These are phyloP conservation scores for Otus sunia DNA, from an alignment of 2,113 vertebrate genomes.

Conservation along the genomic window DNA sequence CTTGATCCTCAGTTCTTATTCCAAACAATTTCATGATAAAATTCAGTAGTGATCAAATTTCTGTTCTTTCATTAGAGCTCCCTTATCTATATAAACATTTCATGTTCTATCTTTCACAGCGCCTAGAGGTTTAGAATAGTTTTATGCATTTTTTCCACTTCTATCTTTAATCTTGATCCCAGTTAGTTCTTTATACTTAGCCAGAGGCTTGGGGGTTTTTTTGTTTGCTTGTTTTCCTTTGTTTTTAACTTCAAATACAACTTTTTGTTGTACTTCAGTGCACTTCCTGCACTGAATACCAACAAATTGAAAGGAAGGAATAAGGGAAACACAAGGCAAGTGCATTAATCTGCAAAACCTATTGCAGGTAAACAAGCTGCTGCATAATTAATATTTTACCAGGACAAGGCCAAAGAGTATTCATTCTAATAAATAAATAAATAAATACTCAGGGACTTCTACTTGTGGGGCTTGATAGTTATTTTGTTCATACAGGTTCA, in stretches of 20 bases:
- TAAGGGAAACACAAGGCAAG: not conserved
- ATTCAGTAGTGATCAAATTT: constrained; percentile 1
- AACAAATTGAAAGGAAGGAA: not conserved
- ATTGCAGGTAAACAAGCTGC: not conserved
- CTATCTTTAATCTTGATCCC: constrained; percentile 40
- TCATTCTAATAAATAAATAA: not conserved
- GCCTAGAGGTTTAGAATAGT: constrained; percentile 4
- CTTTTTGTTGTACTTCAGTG: not conserved
- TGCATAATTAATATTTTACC: not conserved
- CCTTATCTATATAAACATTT: constrained; percentile 57
- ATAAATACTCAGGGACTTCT: not conserved
- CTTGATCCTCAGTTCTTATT: not conserved
- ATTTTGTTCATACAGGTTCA: not conserved
- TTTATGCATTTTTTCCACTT: constrained; percentile 20
- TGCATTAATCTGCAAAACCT: not conserved
- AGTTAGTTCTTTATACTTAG: constrained; percentile 21
- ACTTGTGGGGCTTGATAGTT: not conserved
- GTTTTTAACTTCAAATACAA: constrained; percentile 40
- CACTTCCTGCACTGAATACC: not conserved
- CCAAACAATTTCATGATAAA: not conserved
- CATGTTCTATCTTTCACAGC: not conserved
- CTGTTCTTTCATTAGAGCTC: constrained; percentile 27
- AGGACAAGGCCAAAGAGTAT: not conserved
- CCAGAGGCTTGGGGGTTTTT: not conserved
- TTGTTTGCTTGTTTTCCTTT: not conserved